Evolutionary conservation across 2,113 vertebrate species (phyloP).

Genomic region (Prochilodus magdalenae): DNA sequence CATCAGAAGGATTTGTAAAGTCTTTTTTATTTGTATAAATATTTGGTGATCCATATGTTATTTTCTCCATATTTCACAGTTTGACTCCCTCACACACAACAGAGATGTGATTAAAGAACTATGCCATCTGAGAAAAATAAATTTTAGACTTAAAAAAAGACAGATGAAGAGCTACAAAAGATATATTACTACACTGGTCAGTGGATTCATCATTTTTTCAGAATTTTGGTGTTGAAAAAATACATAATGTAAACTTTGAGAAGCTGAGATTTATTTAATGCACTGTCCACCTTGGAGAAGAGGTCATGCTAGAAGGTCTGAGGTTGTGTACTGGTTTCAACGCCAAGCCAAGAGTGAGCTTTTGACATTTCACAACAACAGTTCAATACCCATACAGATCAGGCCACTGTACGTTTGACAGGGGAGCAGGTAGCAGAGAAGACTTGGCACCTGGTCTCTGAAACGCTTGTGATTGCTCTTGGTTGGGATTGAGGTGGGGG

Average conservation of each 20-base stretch:
- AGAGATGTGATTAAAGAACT: background rate
- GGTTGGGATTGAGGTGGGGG: slow-evolving; percentile 38
- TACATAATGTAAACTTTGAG: background rate
- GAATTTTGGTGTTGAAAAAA: background rate
- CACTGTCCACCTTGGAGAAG: slow-evolving; percentile 24
- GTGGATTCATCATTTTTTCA: background rate
- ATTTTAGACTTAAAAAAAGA: background rate
- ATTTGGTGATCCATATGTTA: too few relatives aligned
- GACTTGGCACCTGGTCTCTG: slow-evolving; percentile 53
- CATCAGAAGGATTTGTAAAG: too few relatives aligned
- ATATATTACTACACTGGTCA: background rate
- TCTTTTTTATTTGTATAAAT: too few relatives aligned
- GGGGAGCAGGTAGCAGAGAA: slow-evolving; percentile 47
- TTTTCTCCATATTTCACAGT: background rate
- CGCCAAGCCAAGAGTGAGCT: slow-evolving; percentile 41
- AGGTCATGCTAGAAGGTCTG: slow-evolving; percentile 37
- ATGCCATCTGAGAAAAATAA: background rate
- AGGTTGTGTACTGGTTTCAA: slow-evolving; percentile 43
- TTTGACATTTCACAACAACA: slow-evolving; percentile 53
- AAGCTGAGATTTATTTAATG: slow-evolving; percentile 29
- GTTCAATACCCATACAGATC: slow-evolving; percentile 48
- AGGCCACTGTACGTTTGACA: slow-evolving; percentile 45
- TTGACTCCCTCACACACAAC: background rate
- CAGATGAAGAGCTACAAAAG: background rate
- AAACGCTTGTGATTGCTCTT: slow-evolving; percentile 55